Percentiles rank a stretch among this genome's conserved stretches.
Conservation (phyloP, 2,888 invertebrate genomes). For the Eupithecia subumbrata region DNA sequence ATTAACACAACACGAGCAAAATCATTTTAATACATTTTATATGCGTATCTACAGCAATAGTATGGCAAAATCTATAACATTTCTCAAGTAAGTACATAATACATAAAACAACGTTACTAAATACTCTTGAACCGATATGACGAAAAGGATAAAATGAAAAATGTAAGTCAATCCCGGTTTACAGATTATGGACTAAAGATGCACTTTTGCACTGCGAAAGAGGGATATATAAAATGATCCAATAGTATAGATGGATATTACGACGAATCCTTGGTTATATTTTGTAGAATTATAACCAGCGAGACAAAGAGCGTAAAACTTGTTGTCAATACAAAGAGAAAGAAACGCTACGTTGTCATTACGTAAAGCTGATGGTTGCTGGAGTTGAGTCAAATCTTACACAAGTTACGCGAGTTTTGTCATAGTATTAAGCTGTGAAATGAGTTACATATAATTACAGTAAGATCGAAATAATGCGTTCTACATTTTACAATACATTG, state of each 20-base stretch:
- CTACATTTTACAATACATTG: neutral
- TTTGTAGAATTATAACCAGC: neutral
- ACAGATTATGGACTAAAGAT: neutral
- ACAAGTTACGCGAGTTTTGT: neutral
- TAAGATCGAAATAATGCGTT: neutral
- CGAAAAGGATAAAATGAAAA: neutral
- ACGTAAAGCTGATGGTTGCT: neutral
- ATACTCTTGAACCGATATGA: neutral
- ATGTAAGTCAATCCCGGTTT: neutral
- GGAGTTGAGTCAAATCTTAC: neutral
- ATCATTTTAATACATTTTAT: neutral
- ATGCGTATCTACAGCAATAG: neutral
- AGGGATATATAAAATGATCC: neutral
- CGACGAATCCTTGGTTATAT: neutral
- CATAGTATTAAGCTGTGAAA: neutral
- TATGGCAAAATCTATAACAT: conserved; percentile 4
- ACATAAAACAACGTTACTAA: neutral
- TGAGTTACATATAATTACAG: neutral
- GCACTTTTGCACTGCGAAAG: neutral
- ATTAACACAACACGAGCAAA: neutral
- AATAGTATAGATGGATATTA: neutral
- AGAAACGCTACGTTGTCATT: neutral
- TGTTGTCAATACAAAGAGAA: neutral
- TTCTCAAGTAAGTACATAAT: neutral
- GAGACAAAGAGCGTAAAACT: neutral